Evolutionary conservation across 2,113 vertebrate species (phyloP), one percentile per base, ranked within the genome.

Genomic region (Lamprotornis superbus): DNA sequence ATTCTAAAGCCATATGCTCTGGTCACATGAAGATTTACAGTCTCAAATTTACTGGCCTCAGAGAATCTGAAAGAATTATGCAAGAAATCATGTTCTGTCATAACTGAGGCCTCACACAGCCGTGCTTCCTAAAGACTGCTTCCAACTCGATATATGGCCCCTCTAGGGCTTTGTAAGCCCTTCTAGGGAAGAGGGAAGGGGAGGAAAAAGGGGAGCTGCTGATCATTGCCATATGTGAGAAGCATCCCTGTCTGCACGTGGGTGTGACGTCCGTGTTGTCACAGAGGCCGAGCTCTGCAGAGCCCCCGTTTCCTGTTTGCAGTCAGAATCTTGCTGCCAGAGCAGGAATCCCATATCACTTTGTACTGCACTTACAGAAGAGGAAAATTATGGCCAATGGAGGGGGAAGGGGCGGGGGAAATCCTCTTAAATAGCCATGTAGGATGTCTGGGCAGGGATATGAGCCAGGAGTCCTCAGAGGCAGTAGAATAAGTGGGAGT

Each of bases 241-340:
- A 87, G 79, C 79, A 83, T 92, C 86, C 61, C 89, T 63, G 47
- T 68, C 74, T 89, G 77, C 91, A 67, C 7, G 0, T 88, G 87
- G 88, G 69, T 97, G 94, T 97, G 96, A 96, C 61, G 83, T 97
- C 76, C 24, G 7, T 79, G 73, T 82, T 97, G 95, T 97, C 84
- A 15, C 75, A 75, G 55, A 79, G 63, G 77, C 93, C 27, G 40
- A 76, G 83, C 88, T 90, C 90, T 95, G 93, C 65, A 44, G n/a
- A 90, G 46, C 73, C 88, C 84, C 91, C 79, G 33, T 97, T 97
- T 97, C 97, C 97, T 97, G 95, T 97, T 97, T 96, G 80, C 95
- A 97, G 33, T 93, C 96, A 97, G 94, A 95, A 87, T 59, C 57
- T 63, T 53, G 42, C 95, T 84, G 94, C 89, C 61, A 42, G 93